These are phyloP conservation scores for Anoplopoma fimbria DNA, from an alignment of 2,113 vertebrate species.

Conservation along the genomic window DNA sequence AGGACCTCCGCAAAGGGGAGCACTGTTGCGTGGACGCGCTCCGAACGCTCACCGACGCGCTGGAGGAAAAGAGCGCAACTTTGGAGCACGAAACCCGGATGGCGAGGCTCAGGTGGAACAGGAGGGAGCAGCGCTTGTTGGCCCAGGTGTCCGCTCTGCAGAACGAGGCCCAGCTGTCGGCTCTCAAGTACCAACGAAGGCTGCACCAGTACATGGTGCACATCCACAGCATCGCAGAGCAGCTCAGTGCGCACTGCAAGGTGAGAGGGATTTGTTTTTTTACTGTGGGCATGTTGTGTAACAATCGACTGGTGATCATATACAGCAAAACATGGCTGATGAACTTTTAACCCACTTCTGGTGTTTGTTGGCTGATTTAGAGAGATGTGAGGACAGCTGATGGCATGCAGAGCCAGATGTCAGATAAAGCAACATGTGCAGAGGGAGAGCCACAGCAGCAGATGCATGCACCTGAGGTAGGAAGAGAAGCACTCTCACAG, in stretches of 20 bases:
- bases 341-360: background rate
- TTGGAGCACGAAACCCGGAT: constrained; percentile 72
- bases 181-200: constrained; percentile 80
- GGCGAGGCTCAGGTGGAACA: constrained; percentile 78
- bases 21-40: constrained; percentile 77
- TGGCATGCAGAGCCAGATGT: constrained; percentile 30
- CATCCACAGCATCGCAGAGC: constrained; percentile 78
- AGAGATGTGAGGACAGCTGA: constrained; percentile 21
- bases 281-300: background rate
- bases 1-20: constrained; percentile 11
- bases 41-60: constrained; percentile 48
- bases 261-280: constrained; percentile 75
- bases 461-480: constrained; percentile 51
- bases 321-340: background rate
- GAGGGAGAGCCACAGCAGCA: constrained; percentile 21
- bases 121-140: constrained; percentile 79
- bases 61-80: constrained; percentile 57
- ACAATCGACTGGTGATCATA: background rate
- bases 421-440: constrained; percentile 17
- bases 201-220: constrained; percentile 82
- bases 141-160: constrained; percentile 82
- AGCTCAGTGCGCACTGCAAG: constrained; percentile 73
- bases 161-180: constrained; percentile 85
- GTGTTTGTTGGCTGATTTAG: constrained; percentile 49
- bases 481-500: constrained; percentile 3